Conservation (phyloP, 1,140 invertebrate species). For the Drosophila sulfurigaster region DNA sequence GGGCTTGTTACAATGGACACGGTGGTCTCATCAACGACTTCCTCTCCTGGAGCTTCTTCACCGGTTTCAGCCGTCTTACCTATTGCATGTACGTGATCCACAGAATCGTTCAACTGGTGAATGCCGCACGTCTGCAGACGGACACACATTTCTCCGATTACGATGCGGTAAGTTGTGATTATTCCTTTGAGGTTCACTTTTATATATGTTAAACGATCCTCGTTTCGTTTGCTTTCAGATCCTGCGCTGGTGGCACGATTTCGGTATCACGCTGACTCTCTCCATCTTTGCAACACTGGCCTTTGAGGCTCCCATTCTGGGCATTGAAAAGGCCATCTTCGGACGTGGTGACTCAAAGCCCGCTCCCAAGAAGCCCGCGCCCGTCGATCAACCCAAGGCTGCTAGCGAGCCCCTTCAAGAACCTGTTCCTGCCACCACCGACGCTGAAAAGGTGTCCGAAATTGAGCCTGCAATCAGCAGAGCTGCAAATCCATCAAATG, state of each 20-base stretch:
- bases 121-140: constrained; percentile 66
- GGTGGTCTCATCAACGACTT: constrained; percentile 88
- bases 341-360: constrained; percentile 51
- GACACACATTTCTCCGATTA: constrained; percentile 72
- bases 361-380: constrained; percentile 61
- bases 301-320: constrained; percentile 79
- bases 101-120: constrained; percentile 80
- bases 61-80: constrained; percentile 88
- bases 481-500: constrained; percentile 62
- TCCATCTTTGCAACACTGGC: constrained; percentile 79
- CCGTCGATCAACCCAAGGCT: constrained; percentile 41
- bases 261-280: constrained; percentile 68
- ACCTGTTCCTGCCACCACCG: not conserved
- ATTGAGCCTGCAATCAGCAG: constrained; percentile 25
- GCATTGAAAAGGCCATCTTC: constrained; percentile 82
- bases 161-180: constrained; percentile 56
- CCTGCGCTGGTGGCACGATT: constrained; percentile 82
- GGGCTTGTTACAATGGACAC: constrained; percentile 90
- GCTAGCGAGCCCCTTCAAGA: not conserved
- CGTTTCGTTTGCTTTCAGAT: constrained; percentile 41
- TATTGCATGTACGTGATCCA: constrained; percentile 91
- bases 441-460: constrained; percentile 31
- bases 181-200: not conserved
- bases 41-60: constrained; percentile 88
- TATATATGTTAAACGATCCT: not conserved